Conservation (phyloP, 2,888 invertebrate genomes). For the Chrysomela aeneicollis region DNA sequence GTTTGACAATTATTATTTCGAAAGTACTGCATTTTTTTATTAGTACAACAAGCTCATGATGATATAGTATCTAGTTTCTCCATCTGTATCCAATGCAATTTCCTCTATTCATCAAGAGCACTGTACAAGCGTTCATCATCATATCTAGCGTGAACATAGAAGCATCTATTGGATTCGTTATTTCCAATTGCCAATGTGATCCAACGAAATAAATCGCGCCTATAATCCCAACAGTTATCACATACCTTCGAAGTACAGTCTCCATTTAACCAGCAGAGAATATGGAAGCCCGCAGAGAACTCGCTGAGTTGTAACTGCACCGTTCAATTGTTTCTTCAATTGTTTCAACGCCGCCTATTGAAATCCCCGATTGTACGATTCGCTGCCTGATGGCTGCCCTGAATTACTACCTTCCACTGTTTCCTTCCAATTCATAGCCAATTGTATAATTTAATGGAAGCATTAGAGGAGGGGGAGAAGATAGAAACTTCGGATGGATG, state of each 20-base stretch:
- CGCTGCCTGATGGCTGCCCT: slow-evolving; percentile 49
- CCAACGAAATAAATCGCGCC: no score
- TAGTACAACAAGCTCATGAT: no score
- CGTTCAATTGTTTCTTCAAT: slow-evolving; percentile 52
- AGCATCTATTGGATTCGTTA: no score
- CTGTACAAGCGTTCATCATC: no score
- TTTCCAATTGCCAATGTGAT: no score
- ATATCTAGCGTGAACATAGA: no score
- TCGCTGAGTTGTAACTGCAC: slow-evolving; percentile 45
- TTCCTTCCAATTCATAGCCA: slow-evolving; percentile 47
- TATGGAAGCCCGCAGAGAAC: not conserved
- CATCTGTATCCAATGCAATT: no score
- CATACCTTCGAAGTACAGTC: not conserved
- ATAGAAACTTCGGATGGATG: slow-evolving; percentile 30
- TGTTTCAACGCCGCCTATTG: slow-evolving; percentile 41
- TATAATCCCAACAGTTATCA: not conserved
- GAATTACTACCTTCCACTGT: slow-evolving; percentile 52
- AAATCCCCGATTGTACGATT: slow-evolving; percentile 53
- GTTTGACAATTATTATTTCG: no score
- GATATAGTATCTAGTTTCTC: no score
- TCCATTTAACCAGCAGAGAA: not conserved
- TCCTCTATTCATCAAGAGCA: no score
- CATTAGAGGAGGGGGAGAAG: slow-evolving; percentile 34
- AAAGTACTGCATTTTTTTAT: no score
- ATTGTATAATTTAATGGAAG: slow-evolving; percentile 52